Evolutionary conservation across 2,797 vertebrate species (phyloP).

Genomic region (Chelonia mydas): DNA sequence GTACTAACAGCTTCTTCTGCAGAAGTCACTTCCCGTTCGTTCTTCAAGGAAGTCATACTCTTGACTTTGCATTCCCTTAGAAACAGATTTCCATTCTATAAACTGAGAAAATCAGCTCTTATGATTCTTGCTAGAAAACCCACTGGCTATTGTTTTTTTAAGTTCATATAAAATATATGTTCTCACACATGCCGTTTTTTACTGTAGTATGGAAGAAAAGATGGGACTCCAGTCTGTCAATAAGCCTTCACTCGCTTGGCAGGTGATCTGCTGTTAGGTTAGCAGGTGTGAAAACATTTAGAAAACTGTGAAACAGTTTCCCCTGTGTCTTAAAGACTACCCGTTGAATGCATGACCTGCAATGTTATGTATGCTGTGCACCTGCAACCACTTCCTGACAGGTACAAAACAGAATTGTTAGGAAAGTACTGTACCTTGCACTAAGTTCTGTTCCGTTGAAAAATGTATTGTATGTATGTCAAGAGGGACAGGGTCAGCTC

Average conservation of each 20-base stretch:
- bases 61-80: neutral
- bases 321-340: neutral
- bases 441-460: neutral
- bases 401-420: neutral
- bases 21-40: neutral
- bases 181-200: neutral
- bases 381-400: neutral
- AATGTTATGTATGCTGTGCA: neutral
- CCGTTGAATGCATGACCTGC: neutral
- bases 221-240: neutral
- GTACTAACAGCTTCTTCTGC: neutral
- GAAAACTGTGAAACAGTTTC: neutral
- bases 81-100: neutral
- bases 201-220: neutral
- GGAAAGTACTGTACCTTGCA: neutral
- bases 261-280: neutral
- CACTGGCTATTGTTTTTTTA: neutral
- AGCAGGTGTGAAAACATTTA: neutral
- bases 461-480: neutral
- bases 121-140: neutral
- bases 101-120: neutral
- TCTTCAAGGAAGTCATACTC: neutral
- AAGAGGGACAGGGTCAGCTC: neutral
- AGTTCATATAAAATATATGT: fast-evolving
- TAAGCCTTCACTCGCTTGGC: neutral